Conservation (phyloP, 2,888 invertebrate genomes). For the Andrena bicolor region DNA sequence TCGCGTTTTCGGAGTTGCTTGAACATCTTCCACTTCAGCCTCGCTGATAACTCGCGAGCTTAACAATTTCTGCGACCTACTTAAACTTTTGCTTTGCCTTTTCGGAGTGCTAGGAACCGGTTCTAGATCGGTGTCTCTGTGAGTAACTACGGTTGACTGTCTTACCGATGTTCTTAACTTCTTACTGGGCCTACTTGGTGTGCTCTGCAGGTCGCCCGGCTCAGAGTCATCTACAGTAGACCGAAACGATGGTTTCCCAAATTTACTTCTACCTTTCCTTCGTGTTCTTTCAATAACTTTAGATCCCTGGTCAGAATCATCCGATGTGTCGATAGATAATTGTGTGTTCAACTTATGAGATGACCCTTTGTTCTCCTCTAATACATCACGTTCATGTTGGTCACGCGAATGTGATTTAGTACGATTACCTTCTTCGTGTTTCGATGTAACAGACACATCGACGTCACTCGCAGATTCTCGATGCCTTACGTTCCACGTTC, state of each 20-base stretch:
- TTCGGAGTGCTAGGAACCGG: neutral
- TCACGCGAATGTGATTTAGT: neutral
- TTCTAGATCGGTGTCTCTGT: neutral
- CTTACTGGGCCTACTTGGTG: neutral
- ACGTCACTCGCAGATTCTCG: neutral
- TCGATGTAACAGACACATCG: neutral
- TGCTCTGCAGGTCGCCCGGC: neutral
- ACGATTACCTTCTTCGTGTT: too few relatives aligned
- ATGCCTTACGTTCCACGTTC: too few relatives aligned
- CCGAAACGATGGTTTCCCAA: neutral
- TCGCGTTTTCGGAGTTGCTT: neutral
- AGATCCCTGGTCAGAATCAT: neutral
- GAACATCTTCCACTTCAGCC: neutral
- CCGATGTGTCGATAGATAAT: neutral
- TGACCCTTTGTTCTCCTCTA: neutral
- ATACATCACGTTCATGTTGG: neutral
- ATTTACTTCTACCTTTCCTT: slow-evolving; percentile 14
- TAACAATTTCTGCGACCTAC: neutral
- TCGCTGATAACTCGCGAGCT: neutral
- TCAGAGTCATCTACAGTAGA: neutral
- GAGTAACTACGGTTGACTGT: neutral
- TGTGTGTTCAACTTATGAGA: neutral
- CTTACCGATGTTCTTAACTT: neutral
- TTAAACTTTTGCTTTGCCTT: neutral
- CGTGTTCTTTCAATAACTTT: slow-evolving; percentile 11